Evolutionary conservation across 2,888 invertebrate species (phyloP), one percentile per base, ranked within the genome.

Genomic region (Neoitamus cyanurus): DNA sequence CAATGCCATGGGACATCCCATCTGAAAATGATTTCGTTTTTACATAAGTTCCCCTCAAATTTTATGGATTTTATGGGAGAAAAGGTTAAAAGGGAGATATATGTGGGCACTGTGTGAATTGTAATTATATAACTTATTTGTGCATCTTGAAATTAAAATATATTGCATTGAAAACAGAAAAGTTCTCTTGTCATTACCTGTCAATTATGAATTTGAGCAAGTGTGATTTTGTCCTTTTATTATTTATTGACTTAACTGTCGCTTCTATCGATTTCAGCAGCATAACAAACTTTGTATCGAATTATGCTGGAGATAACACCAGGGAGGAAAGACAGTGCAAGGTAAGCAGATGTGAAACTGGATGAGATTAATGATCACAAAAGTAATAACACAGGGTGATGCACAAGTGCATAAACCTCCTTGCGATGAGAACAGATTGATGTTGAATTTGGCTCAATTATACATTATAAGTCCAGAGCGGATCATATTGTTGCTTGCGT

Each of bases 381-480:
- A 2, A 25, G 20, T 25, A 70, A 70, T 70, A 58, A 58, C 15
- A 11, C 9, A 31, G 42, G 15, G n/a, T 42, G 42, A 42, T 1
- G 42, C n/a, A 3, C n/a, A 13, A n/a, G 1, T 25, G n/a, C 87
- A 87, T 9, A 0, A 86, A 84, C 30, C 34, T 20, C 46, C 70
- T 30, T 92, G 91, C 87, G 90, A 90, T 86, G 91, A 91, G 86
- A 92, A 93, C 87, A 89, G 90, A 84, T 86, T 93, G 58, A 89
- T 93, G 87, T 87, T 90, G 83, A 92, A 92, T 87, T 88, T 93
- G 86, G 93, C 93, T 0, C 90, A 92, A 84, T 89, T 93, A 73
- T 92, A 92, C 88, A 90, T 92, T 4, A 91, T 92, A 15, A 93
- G 92, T 89, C 93, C 93, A 0, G 93, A 93, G 88, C 91, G 92